Conservation (phyloP, 2,888 invertebrate genomes). For the Tortricodes alternella region DNA sequence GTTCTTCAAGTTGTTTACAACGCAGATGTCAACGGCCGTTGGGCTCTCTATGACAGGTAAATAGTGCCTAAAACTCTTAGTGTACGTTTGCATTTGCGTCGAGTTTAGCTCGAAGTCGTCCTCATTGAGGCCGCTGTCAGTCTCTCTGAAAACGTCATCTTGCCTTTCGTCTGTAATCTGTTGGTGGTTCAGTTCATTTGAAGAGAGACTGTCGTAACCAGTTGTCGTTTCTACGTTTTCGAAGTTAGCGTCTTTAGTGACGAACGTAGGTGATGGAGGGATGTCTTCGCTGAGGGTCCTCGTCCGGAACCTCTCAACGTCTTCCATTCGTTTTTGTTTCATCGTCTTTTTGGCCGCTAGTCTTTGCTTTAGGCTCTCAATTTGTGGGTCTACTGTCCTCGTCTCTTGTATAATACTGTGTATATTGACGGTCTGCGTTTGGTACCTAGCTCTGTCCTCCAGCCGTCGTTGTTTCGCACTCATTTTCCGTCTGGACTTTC, state of each 20-base stretch:
- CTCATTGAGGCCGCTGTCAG: conserved; percentile 87
- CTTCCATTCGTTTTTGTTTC: conserved; percentile 84
- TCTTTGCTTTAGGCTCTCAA: conserved; percentile 66
- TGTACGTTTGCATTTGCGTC: conserved; percentile 83
- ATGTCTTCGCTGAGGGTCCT: conserved; percentile 84
- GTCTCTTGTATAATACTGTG: conserved; percentile 52
- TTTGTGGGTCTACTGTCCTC: conserved; percentile 56
- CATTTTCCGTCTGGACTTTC: conserved; percentile 61
- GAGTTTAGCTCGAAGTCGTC: conserved; percentile 86
- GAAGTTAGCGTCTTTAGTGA: conserved; percentile 70
- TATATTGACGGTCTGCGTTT: conserved; percentile 84
- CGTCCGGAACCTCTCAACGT: conserved; percentile 89
- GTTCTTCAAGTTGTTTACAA: conserved; percentile 74
- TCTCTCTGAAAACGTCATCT: conserved; percentile 60
- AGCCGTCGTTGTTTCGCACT: conserved; percentile 86
- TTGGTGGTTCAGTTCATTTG: conserved; percentile 70
- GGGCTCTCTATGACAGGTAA: conserved; percentile 75
- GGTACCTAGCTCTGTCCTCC: conserved; percentile 86
- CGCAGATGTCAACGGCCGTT: conserved; percentile 71
- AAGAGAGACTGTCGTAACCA: conserved; percentile 74
- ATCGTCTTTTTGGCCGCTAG: conserved; percentile 74
- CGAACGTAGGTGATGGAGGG: conserved; percentile 76
- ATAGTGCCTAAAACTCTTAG: conserved; percentile 77
- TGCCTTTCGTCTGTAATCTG: conserved; percentile 58
- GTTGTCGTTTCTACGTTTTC: conserved; percentile 76